Evolutionary conservation across 2,888 invertebrate genomes (phyloP).

Genomic region (Lasioglossum morio): DNA sequence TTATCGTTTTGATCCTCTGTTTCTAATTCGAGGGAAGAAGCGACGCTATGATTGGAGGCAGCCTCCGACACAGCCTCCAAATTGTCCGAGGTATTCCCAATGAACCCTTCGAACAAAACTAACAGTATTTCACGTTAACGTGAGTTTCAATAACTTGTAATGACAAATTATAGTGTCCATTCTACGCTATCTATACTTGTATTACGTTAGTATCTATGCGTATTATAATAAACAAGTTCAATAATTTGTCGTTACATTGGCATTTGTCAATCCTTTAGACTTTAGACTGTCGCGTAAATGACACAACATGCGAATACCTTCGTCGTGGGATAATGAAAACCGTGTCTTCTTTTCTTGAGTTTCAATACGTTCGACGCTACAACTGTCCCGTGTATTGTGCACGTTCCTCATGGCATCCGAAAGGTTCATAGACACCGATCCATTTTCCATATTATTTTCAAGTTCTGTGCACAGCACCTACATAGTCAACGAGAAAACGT

Average conservation of each 20-base stretch:
- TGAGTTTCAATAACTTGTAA: neutral
- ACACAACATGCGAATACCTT: constrained; percentile 82
- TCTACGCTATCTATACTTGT: neutral
- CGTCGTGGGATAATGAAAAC: constrained; percentile 95
- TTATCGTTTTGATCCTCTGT: constrained; percentile 96
- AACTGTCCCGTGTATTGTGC: constrained; percentile 78
- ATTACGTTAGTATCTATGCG: neutral
- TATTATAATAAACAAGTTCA: neutral
- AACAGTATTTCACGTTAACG: constrained; percentile 36
- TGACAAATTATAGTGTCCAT: neutral
- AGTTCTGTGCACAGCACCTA: constrained; percentile 82
- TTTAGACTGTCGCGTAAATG: neutral
- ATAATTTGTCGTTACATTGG: neutral
- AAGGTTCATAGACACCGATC: constrained; percentile 77
- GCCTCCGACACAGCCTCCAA: constrained; percentile 98
- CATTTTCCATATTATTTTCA: constrained; percentile 74
- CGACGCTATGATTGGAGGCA: constrained; percentile 97
- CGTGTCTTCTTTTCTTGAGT: constrained; percentile 84
- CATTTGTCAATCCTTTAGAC: neutral
- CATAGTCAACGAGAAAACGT: neutral
- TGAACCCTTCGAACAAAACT: constrained; percentile 88
- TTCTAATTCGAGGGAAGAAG: constrained; percentile 94
- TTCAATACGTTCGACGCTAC: constrained; percentile 81
- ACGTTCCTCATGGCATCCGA: constrained; percentile 79
- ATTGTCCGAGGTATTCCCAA: constrained; percentile 96